Conservation (phyloP, 1,140 invertebrate species). For the Maconellicoccus hirsutus region DNA sequence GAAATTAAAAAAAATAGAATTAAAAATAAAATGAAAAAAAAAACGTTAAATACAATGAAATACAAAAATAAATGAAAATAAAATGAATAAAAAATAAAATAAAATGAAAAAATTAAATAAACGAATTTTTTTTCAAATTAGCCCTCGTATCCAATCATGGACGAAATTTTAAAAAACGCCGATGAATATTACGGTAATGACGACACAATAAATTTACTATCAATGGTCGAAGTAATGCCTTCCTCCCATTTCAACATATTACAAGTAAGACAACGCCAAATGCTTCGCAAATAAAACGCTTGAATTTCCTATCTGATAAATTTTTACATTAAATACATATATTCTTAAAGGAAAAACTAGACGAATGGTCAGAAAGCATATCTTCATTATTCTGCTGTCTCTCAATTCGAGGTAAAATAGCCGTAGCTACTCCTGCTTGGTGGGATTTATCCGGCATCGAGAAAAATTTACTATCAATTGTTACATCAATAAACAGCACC, state of each 20-base stretch:
- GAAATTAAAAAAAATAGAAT: too few species aligned
- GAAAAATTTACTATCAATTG: constrained; percentile 54
- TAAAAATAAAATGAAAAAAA: too few species aligned
- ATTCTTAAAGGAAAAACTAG: constrained; percentile 52
- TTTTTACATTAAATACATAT: constrained; percentile 25
- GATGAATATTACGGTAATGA: not conserved
- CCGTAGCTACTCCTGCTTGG: constrained; percentile 67
- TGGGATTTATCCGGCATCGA: constrained; percentile 58
- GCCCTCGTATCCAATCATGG: not conserved
- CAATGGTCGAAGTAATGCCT: not conserved
- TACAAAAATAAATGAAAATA: too few species aligned
- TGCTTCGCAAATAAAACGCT: not conserved
- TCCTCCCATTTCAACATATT: not conserved
- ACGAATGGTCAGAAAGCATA: constrained; percentile 59
- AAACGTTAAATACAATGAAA: too few species aligned
- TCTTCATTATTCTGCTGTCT: constrained; percentile 68
- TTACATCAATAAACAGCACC: constrained; percentile 49
- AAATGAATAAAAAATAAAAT: too few species aligned
- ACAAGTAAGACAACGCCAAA: not conserved
- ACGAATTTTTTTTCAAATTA: not conserved
- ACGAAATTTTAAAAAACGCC: not conserved
- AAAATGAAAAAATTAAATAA: too few species aligned
- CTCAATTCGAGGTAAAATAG: constrained; percentile 57
- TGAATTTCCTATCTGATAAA: not conserved
- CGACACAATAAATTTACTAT: not conserved